Conservation (phyloP, 2,888 invertebrate species). For the Caenorhabditis angaria region DNA sequence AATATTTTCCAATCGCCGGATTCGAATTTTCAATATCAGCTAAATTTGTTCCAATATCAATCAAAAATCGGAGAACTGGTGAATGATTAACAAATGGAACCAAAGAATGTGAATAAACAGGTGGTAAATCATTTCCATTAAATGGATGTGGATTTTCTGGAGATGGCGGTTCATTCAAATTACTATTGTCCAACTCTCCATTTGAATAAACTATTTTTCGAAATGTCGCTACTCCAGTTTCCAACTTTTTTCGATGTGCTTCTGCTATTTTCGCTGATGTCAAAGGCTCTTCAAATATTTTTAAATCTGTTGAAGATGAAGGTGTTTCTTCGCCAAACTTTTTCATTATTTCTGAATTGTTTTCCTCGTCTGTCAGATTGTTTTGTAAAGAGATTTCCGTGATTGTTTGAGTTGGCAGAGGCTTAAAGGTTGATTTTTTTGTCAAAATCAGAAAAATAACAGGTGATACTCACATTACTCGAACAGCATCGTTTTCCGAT, state of each 20-base stretch:
- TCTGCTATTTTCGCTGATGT: background rate
- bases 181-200: constrained; percentile 61
- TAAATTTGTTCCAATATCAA: constrained; percentile 68
- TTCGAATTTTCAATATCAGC: constrained; percentile 61
- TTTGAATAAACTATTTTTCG: constrained; percentile 61
- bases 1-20: constrained; percentile 45
- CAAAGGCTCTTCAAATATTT: background rate
- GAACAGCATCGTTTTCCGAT: background rate
- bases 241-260: background rate
- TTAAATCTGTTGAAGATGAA: background rate
- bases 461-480: background rate
- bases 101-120: constrained; percentile 62
- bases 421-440: no score
- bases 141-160: constrained; percentile 69
- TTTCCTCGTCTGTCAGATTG: background rate
- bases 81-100: constrained; percentile 67
- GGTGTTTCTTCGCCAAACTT: background rate
- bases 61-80: constrained; percentile 57
- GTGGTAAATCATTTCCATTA: constrained; percentile 58
- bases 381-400: background rate
- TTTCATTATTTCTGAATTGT: background rate
- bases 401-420: background rate
- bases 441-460: no score
- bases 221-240: constrained; percentile 43
- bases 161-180: constrained; percentile 60